Base-by-base conservation (phyloP, 2,113 vertebrate species). In the Lynx canadensis region DNA sequence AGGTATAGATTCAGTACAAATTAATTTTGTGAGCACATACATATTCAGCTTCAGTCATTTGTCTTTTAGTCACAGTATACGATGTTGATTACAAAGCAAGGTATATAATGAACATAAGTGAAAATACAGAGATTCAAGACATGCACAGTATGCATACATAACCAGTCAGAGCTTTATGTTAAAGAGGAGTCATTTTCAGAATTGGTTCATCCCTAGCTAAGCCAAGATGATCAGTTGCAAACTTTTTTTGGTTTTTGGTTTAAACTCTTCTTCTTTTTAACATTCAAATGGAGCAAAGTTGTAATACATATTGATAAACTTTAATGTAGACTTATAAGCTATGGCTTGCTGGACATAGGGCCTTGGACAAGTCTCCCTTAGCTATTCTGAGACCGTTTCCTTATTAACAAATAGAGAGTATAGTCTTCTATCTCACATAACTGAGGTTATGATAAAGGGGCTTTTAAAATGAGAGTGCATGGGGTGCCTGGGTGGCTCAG, bases 171-270 rank as follows among this genome's bases (percentile, higher is more conserved):
- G 73, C 55, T 89, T 88, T 69, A 41, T 25, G 4, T 81, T 10
- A 78, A 68, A 94, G 71, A 69, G 55, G 48, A 78, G 80, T 96
- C 23, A 31, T 96, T 90, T 84, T 45, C 38, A 96, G n/a, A 89
- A 18, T 69, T 76, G 23, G 86, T 69, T 97, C 14, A 78, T 93
- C 48, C 45, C 65, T 87, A 60, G 55, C 81, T 91, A 31, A 92
- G 38, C 38, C 63, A 87, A 65, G 57, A 83, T 84, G 50, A 55
- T n/a, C 23, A 79, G 18, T 48, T 66, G 12, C 50, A 90, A 25
- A 76, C 15, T n/a, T 85, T 85, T 57, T 81, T 31, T 7, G 27
- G 33, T 55, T 57, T 81, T 31, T 7, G 36, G 33, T 55, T 94
- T 68, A 68, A 66, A 38, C 2, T 60, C 76, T 87, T 88, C 84